phyloP scores from a whole-genome alignment of 2,797 vertebrate species.

The Arrhamphus sclerolepis region DNA sequence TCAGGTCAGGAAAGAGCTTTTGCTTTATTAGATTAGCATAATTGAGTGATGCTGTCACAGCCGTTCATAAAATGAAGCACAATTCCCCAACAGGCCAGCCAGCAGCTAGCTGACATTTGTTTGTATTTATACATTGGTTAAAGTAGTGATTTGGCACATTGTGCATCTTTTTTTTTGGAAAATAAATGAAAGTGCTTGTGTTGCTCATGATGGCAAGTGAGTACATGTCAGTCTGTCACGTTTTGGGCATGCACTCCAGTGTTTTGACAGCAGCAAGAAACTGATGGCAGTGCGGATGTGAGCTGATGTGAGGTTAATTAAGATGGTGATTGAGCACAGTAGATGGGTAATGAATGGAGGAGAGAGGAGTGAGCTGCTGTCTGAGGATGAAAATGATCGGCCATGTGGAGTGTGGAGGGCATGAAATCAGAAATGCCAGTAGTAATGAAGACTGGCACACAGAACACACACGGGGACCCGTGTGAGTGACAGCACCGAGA shows the following conservation, averaged over 20 bases:
- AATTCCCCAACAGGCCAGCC: conserved; percentile 59
- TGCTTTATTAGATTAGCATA: conserved; percentile 84
- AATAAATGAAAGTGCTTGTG: conserved; percentile 16
- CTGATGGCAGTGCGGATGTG: conserved; percentile 77
- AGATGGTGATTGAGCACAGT: conserved; percentile 83
- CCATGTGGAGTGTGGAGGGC: conserved; percentile 91
- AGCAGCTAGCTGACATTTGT: conserved; percentile 54
- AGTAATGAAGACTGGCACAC: conserved; percentile 93
- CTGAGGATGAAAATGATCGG: conserved; percentile 89
- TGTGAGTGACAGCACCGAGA: conserved; percentile 85
- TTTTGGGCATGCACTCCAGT: conserved; percentile 37
- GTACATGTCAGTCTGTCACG: conserved; percentile 34
- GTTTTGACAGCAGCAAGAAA: conserved; percentile 67
- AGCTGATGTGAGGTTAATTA: conserved; percentile 85
- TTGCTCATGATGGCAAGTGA: conserved; percentile 17
- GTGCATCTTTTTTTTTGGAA: conserved; percentile 21
- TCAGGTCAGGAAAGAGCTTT: conserved; percentile 81
- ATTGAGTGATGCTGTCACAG: conserved; percentile 84
- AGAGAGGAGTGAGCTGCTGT: conserved; percentile 75
- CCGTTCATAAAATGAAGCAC: conserved; percentile 73
- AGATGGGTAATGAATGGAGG: conserved; percentile 80
- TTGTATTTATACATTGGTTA: conserved; percentile 54
- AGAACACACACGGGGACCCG: conserved; percentile 85
- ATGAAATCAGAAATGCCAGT: conserved; percentile 98
- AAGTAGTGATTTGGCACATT: conserved; percentile 18